These are phyloP conservation scores for Melanitta fusca DNA, from an alignment of 2,797 vertebrate species.

Conservation along the genomic window DNA sequence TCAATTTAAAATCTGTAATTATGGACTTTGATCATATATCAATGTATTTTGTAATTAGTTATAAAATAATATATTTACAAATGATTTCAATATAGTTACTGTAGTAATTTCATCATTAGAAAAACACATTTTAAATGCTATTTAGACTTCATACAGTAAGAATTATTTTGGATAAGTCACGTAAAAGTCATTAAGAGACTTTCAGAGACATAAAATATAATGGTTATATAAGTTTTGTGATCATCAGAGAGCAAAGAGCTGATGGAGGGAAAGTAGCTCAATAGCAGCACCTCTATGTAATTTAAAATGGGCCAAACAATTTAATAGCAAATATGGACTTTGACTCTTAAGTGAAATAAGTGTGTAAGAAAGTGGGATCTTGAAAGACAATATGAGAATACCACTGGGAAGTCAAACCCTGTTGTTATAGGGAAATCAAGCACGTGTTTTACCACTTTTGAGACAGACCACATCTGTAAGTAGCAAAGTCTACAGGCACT, in stretches of 20 bases:
- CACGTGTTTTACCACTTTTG: background rate
- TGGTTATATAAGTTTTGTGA: background rate
- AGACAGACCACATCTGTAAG: background rate
- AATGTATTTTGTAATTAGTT: background rate
- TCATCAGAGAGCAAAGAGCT: background rate
- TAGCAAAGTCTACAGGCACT: background rate
- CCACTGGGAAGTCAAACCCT: background rate
- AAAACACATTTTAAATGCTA: background rate
- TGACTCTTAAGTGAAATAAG: background rate
- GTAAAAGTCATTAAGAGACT: background rate
- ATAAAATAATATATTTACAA: background rate
- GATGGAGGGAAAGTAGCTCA: background rate
- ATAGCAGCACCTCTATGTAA: background rate
- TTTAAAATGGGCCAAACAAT: background rate
- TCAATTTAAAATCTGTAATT: background rate
- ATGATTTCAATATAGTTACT: background rate
- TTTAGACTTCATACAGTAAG: background rate
- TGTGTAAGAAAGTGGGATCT: background rate
- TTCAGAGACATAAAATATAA: background rate
- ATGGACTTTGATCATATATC: background rate
- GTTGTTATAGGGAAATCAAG: background rate
- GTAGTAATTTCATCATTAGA: constrained; percentile 17
- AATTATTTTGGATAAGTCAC: background rate
- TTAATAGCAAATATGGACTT: background rate
- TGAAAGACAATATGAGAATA: background rate